Evolutionary conservation across 1,140 invertebrate genomes (phyloP), one percentile per base, ranked within the genome.

Genomic region (Heliothis virescens): DNA sequence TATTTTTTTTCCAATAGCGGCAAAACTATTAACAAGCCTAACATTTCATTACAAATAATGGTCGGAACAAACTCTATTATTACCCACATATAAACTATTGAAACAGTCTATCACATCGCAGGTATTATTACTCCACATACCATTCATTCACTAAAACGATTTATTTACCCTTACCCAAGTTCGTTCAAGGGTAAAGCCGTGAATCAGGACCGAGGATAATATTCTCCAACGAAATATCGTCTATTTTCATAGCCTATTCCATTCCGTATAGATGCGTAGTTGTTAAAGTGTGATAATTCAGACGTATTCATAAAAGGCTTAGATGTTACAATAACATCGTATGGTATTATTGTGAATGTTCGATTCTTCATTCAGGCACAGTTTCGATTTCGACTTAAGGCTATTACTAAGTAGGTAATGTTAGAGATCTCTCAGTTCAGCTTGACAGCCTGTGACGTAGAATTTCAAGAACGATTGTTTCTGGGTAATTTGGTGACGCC

Each of bases 101-200:
- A 9, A 41, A 41, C 34, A 7, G 34, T 41, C 34, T 41, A 41
- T 41, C 34, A 41, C 5, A 41, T 9, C 34, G 5, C 34, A 41
- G 34, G 34, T 63, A 63, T 63, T 63, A 65, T 65, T n/a, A 65
- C 16, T 47, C 26, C 41, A 9, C 34, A 65, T 21, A 67, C 41
- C 41, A 67, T 67, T 67, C 63, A 48, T 48, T 67, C 63, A 67
- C n/a, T 67, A 67, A 67, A 67, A 16, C 63, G 41, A 67, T 67
- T 67, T 67, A 67, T 67, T 67, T 67, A 67, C 41, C 63, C 63
- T 67, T 47, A 67, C 63, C 63, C 63, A 67, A 67, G 63, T 67
- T 67, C 63, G 63, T 48, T 48, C 63, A 67, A 67, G 63, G 41
- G 63, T 67, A 48, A 67, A 41, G 16, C 41, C 2, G 41, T 67